Evolutionary conservation across 2,113 vertebrate species (phyloP), one percentile per base, ranked within the genome.

Genomic region (Pseudopipra pipra): DNA sequence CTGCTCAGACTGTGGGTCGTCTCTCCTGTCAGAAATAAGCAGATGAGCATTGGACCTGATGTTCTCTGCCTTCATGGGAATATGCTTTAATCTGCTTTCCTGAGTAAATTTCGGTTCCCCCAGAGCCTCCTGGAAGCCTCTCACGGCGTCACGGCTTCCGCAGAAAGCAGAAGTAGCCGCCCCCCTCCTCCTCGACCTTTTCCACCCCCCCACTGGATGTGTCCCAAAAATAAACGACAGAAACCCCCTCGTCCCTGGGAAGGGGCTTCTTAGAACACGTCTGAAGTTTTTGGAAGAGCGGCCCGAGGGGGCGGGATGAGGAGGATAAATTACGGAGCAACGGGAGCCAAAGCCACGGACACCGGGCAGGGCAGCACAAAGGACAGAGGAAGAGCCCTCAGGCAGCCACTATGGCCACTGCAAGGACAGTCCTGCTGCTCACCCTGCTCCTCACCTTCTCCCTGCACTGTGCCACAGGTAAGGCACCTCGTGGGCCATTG

Each of bases 151-250:
- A 3, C 0, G 1, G 37, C 44, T 77, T 91, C 73, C 0, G 2
- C 8, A 56, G 55, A 95, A 96, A 63, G 81, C 65, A 89, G 94
- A 96, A 96, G 75, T 67, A 46, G 33, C 39, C 28, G 35, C 12
- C 9, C 25, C 1, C 1, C 44, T 41, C 1, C 44, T 41, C 63
- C 44, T 41, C 0, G 0, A 9, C 15, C 49, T 43, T 46, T 75
- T 27, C 19, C 9, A 33, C 15, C 1, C 5, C 39, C 0, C 12
- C 0, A 0, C 51, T 44, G 33, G 25, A 31, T 0, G 2, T 2
- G 1, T 2, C 15, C 14, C 22, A 39, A 59, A 10, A 75, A 59
- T 25, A 71, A 63, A 12, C 0, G 0, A 6, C 27, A 65, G n/a
- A 88, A 96, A 84, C 9, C 21, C 72, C 55, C 44, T 24, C 4